phyloP scores from a whole-genome alignment of 1,140 invertebrate genomes.

The Spodoptera litura region DNA sequence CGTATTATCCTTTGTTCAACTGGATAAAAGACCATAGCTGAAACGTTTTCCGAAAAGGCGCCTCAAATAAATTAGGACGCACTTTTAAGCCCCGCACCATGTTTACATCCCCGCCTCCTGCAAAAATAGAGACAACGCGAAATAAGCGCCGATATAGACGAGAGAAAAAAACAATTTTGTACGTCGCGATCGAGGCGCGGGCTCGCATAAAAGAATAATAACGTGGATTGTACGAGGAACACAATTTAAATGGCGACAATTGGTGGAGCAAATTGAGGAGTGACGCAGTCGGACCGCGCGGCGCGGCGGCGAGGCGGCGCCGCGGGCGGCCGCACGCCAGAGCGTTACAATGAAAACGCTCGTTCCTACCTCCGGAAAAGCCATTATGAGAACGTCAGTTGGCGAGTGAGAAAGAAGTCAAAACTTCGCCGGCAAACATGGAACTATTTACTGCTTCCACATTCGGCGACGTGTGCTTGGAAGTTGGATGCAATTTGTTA shows the following conservation, averaged over 20 bases:
- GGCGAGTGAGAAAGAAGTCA: conserved; percentile 75
- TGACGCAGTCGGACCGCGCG: conserved; percentile 55
- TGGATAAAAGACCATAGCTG: conserved; percentile 67
- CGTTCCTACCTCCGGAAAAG: conserved; percentile 56
- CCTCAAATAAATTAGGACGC: conserved; percentile 68
- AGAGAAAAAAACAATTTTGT: conserved; percentile 61
- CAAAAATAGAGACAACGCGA: conserved; percentile 60
- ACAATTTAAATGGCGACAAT: conserved; percentile 77
- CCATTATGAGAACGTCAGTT: conserved; percentile 71
- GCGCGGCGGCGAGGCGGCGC: conserved; percentile 60
- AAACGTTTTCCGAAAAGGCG: conserved; percentile 65
- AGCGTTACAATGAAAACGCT: conserved; percentile 59
- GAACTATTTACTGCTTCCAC: conserved; percentile 77
- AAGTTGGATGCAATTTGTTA: conserved; percentile 78
- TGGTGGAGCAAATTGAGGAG: conserved; percentile 56
- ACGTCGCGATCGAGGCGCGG: conserved; percentile 45
- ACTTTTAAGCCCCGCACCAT: conserved; percentile 59
- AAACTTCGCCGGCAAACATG: conserved; percentile 76
- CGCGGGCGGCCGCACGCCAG: conserved; percentile 49
- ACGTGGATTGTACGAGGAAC: conserved; percentile 67
- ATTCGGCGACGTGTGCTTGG: conserved; percentile 71
- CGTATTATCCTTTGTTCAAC: conserved; percentile 75
- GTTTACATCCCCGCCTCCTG: conserved; percentile 64
- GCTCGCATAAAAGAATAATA: conserved; percentile 73
- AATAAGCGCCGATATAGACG: conserved; percentile 54